Conservation (phyloP, 2,888 invertebrate genomes). For the Lagria hirta region DNA sequence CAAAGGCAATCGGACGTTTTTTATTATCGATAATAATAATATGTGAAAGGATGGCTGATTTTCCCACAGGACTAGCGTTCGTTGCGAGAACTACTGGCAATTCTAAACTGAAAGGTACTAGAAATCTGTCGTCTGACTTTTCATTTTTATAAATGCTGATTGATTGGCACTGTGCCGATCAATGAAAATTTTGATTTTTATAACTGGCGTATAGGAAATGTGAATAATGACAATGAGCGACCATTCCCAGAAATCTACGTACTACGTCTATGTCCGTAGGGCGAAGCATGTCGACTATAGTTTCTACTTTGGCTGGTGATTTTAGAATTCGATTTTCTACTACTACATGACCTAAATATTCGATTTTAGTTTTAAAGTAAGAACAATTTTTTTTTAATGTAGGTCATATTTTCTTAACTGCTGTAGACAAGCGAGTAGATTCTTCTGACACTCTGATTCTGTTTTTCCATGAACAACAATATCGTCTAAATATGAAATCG, state of each 20-base stretch:
- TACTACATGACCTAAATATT: too few species aligned
- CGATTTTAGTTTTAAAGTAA: conserved; percentile 1
- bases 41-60: not conserved
- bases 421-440: not conserved
- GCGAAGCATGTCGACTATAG: not conserved
- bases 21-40: not conserved
- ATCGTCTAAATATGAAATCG: conserved; percentile 1
- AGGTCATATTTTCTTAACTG: too few species aligned
- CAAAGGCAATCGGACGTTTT: too few species aligned
- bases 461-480: conserved; percentile 2
- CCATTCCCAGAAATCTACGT: not conserved
- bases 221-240: too few species aligned
- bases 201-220: not conserved
- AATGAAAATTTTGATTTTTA: not conserved
- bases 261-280: not conserved
- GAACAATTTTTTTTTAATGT: conserved; percentile 1
- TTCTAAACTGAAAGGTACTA: too few species aligned
- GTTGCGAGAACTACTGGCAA: too few species aligned
- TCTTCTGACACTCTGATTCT: not conserved
- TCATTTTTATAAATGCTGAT: not conserved
- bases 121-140: too few species aligned
- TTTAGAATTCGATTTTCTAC: too few species aligned
- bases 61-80: too few species aligned
- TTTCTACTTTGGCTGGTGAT: too few species aligned
- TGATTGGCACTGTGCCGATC: not conserved